Percentiles rank a stretch among this genome's conserved stretches.
phyloP scores from a whole-genome alignment of 2,113 vertebrate genomes.

The Orientallactaga bullata region DNA sequence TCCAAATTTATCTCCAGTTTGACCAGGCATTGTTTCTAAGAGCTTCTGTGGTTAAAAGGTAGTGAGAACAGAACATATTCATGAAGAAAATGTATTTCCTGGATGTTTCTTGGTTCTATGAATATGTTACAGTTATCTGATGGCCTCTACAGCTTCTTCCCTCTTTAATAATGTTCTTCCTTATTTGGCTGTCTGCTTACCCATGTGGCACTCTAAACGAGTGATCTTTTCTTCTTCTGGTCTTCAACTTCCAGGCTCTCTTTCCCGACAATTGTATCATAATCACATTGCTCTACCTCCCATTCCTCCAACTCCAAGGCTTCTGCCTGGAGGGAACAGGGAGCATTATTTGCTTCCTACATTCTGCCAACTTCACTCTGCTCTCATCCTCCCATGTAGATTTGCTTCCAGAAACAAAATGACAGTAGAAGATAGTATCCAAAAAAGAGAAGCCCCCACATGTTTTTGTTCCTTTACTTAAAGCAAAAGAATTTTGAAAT shows the following conservation, averaged over 20 bases:
- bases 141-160: neutral
- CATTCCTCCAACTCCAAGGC: neutral
- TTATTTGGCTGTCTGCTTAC: neutral
- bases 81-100: neutral
- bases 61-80: constrained; percentile 1
- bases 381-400: neutral
- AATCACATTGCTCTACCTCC: neutral
- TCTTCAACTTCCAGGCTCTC: neutral
- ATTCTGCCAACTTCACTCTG: neutral
- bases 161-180: neutral
- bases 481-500: constrained; percentile 58
- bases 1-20: neutral
- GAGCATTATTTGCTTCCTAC: constrained; percentile 39
- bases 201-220: neutral
- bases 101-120: neutral
- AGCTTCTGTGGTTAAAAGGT: constrained; percentile 35
- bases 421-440: neutral
- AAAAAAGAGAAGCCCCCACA: neutral
- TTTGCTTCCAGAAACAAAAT: constrained; percentile 61
- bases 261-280: constrained; percentile 27
- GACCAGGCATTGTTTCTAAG: neutral
- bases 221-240: neutral
- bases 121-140: neutral
- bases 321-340: neutral
- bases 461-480: neutral